Percentiles rank a stretch among this genome's conserved stretches.
phyloP scores from a whole-genome alignment of 2,888 invertebrate species.

The Torymus tubicola region DNA sequence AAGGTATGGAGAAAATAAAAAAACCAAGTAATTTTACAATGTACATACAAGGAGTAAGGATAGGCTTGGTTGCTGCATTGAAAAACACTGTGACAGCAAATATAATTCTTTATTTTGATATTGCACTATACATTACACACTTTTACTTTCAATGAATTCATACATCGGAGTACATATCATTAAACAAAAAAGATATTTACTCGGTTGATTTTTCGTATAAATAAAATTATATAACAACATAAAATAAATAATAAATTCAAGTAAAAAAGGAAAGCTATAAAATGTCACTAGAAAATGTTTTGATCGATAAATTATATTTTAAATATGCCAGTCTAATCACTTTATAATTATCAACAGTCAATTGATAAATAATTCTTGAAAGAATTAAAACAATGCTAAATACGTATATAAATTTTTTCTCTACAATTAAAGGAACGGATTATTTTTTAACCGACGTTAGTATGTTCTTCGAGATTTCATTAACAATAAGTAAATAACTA shows the following conservation, averaged over 20 bases:
- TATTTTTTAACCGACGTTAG: conserved; percentile 20
- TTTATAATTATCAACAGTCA: conserved; percentile 17
- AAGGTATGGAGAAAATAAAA: conserved; percentile 71
- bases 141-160: conserved; percentile 56
- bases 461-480: conserved; percentile 4
- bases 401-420: conserved; percentile 7
- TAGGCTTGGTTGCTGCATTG: conserved; percentile 50
- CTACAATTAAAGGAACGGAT: conserved; percentile 23
- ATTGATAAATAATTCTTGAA: conserved; percentile 23
- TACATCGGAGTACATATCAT: conserved; percentile 52
- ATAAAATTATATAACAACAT: conserved; percentile 24
- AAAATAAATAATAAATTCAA: conserved; percentile 46
- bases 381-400: conserved; percentile 9
- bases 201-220: background rate
- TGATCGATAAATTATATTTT: conserved; percentile 34
- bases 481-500: conserved; percentile 34
- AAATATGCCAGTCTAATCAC: conserved; percentile 46
- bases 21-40: conserved; percentile 4
- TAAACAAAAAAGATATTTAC: conserved; percentile 47
- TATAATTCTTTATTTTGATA: conserved; percentile 59
- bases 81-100: conserved; percentile 57
- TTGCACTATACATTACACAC: conserved; percentile 59
- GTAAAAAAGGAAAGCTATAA: conserved; percentile 40
- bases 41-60: conserved; percentile 35
- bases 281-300: conserved; percentile 28